Base-by-base conservation (phyloP, 2,113 vertebrate species). In the Rostratula benghalensis region DNA sequence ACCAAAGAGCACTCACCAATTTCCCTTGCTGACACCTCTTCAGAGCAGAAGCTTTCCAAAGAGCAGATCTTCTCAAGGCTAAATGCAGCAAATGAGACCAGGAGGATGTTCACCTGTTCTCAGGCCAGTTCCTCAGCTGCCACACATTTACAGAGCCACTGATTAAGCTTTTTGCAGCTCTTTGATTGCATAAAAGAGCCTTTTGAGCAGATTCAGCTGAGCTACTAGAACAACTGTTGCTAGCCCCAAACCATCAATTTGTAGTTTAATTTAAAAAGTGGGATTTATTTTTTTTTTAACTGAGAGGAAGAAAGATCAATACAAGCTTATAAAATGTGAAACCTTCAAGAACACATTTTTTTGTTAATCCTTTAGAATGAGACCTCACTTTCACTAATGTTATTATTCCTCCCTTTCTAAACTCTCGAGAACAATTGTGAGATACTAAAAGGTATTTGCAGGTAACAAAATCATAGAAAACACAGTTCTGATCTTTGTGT, bases 31-130 rank as follows among this genome's bases (percentile, higher is more conserved):
- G 25, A 67, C 6, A 83, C 2, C 30, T n/a, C 20, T 45, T 25
- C 7, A 71, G 31, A 59, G 16, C 33, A 43, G 7, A 64, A 1
- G 31, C 8, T 17, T 80, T 24, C n/a, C 12, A 37, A 56, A 41
- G 9, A 21, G 0, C 14, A 71, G 1, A 13, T 2, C 12, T 53
- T 86, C 35, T 31, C 11, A 63, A 41, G 8, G 11, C 3, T 3
- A 53, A 41, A 43, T 5, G 13, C 13, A 81, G 33, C 51, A 87
- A 86, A 35, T 6, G 0, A 10, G 24, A 39, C 30, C 53, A 87
- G 3, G 33, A 81, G 3, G 18, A 5, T 22, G 3, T 74, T 83
- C 8, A 37, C 22, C 37, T 46, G 4, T 33, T 78, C 87, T 51
- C 37, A 75, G n/a, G 18, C 28, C 76, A 89, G 56, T 63, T n/a